phyloP scores from a whole-genome alignment of 2,888 invertebrate species.

The Strigamia transsilvanica region DNA sequence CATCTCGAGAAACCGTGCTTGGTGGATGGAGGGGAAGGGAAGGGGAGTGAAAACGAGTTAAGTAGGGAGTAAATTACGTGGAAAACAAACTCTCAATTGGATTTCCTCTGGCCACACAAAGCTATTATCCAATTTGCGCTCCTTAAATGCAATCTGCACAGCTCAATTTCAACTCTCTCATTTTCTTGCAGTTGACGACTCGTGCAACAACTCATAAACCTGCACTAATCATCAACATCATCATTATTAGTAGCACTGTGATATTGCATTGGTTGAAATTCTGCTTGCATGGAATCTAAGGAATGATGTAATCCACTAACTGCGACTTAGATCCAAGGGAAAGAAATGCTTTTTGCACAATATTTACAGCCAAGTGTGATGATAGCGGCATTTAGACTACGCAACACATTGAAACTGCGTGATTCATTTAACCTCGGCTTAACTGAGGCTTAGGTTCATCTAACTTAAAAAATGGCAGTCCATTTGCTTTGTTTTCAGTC shows the following conservation, averaged over 20 bases:
- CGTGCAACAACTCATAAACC: slow-evolving; percentile 3
- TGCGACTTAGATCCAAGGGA: no score
- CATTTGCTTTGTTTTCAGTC: no score
- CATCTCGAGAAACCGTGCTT: not conserved
- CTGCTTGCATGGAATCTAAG: no score
- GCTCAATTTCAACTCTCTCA: not conserved
- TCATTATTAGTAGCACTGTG: not conserved
- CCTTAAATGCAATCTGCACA: slow-evolving; percentile 1
- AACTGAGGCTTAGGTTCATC: no score
- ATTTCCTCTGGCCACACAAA: slow-evolving; percentile 8
- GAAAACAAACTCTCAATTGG: slow-evolving; percentile 2
- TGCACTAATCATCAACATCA: not conserved
- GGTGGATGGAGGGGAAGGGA: not conserved
- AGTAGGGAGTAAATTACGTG: slow-evolving; percentile 3
- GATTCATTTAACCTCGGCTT: no score
- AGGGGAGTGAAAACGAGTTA: not conserved
- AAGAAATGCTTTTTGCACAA: no score
- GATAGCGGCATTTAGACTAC: no score
- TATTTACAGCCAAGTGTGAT: no score
- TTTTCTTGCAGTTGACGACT: not conserved
- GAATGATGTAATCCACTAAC: no score
- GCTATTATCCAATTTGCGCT: slow-evolving; percentile 8
- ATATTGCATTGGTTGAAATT: not conserved
- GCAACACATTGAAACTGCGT: no score
- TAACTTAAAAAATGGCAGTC: no score